Percentiles rank a stretch among this genome's conserved stretches.
Evolutionary conservation across 2,888 invertebrate species (phyloP).

Genomic region (Cheiracanthium punctorium): DNA sequence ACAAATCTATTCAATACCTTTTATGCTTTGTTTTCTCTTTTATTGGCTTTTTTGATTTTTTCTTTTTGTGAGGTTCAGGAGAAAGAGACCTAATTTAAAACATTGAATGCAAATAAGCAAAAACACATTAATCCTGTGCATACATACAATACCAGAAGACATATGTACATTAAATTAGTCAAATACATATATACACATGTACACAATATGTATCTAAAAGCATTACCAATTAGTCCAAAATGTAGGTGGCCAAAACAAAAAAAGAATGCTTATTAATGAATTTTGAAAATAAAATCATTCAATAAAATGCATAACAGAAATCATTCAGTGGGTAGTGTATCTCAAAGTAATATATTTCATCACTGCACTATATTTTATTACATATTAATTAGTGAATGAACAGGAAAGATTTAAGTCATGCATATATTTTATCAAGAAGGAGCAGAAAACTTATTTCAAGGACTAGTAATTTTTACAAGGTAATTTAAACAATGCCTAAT

Average conservation of each 20-base stretch:
- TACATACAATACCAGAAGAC: not conserved
- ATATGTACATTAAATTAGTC: not conserved
- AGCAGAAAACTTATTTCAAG: too few species aligned
- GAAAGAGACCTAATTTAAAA: constrained; percentile 50
- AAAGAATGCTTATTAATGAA: constrained; percentile 55
- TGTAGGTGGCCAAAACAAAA: constrained; percentile 45
- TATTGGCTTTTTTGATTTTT: constrained; percentile 48
- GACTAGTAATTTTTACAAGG: too few species aligned
- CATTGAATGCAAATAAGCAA: not conserved
- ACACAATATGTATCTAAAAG: constrained; percentile 61
- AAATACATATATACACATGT: constrained; percentile 38
- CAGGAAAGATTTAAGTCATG: too few species aligned
- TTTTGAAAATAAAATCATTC: constrained; percentile 26
- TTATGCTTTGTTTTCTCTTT: constrained; percentile 65
- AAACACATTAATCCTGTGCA: not conserved
- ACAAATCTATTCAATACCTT: constrained; percentile 39
- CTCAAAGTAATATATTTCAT: too few species aligned
- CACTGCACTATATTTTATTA: too few species aligned
- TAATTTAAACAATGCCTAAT: too few species aligned
- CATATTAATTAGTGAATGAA: too few species aligned
- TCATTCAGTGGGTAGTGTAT: too few species aligned
- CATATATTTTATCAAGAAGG: too few species aligned
- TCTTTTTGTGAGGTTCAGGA: constrained; percentile 56
- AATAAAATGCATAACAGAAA: not conserved
- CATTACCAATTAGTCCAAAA: constrained; percentile 60